Evolutionary conservation across 2,113 vertebrate genomes (phyloP), one percentile per base, ranked within the genome.

Genomic region (Cottus gobio): DNA sequence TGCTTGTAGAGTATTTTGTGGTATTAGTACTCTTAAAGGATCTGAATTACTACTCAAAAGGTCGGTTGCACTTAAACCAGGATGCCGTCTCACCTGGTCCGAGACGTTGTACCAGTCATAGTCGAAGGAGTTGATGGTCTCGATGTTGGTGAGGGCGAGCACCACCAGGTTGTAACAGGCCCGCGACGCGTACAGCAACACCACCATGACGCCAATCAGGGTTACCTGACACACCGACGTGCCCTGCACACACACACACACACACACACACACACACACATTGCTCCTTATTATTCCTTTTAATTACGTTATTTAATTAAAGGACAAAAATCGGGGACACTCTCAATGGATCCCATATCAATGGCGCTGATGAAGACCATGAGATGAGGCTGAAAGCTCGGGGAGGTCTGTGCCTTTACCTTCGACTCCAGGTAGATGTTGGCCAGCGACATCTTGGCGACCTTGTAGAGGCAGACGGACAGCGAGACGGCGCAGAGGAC

Each of bases 71-170:
- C 8, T 39, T 20, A 18, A 48, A 48, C 46, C 18, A 20, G 46
- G 46, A 3, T 7, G 46, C 20, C 6, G 3, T 63, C 60, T 71
- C 84, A 95, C 97, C 97, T 98, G 97, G 93, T 99, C 97, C 3
- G 97, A 98, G 8, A 99, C 97, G 7, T 98, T 98, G 95, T 98
- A 99, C 97, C 97, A 99, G 92, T 97, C 97, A 0, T 97, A 97
- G 85, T 98, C 96, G 26, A 98, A 97, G 68, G 97, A 97, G 83
- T 95, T 96, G 28, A 97, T 94, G 64, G 85, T 95, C 87, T 95
- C 26, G 22, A 89, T 96, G 89, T 96, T 93, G n/a, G 96, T 92
- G 82, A 98, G 96, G 0, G 95, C 95, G 20, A 99, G 84, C 69
- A 96, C 96, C 83, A 97, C 94, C 76, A 99, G 92, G 89, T 98